phyloP scores from a whole-genome alignment of 2,888 invertebrate species.

The Creontiades dilutus region DNA sequence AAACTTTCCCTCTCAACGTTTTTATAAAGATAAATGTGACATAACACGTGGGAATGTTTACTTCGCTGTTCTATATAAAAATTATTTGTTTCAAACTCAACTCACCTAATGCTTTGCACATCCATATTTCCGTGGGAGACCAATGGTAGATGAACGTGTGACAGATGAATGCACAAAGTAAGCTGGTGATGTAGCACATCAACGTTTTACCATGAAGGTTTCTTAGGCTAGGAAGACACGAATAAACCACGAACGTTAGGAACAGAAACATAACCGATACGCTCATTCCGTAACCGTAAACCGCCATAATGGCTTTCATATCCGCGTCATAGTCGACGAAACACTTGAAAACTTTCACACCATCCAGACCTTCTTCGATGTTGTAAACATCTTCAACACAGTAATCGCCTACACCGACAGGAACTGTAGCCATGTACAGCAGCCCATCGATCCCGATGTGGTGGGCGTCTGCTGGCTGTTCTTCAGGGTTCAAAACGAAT shows the following conservation, averaged over 20 bases:
- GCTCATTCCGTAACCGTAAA: slow-evolving; percentile 78
- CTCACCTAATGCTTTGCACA: slow-evolving; percentile 61
- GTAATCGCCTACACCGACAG: slow-evolving; percentile 75
- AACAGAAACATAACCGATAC: slow-evolving; percentile 85
- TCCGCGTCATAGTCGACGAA: slow-evolving; percentile 75
- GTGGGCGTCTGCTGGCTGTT: slow-evolving; percentile 76
- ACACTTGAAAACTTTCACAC: slow-evolving; percentile 77
- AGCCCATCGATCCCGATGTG: slow-evolving; percentile 76
- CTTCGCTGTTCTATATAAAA: too few species aligned
- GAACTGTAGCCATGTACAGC: slow-evolving; percentile 74
- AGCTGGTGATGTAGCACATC: slow-evolving; percentile 85
- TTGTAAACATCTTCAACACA: slow-evolving; percentile 77
- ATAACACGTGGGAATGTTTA: too few species aligned
- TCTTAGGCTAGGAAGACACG: slow-evolving; percentile 83
- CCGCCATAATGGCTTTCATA: slow-evolving; percentile 54
- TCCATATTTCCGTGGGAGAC: slow-evolving; percentile 27
- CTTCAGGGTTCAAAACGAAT: slow-evolving; percentile 75
- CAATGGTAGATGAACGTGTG: slow-evolving; percentile 55
- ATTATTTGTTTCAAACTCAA: neutral
- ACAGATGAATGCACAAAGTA: slow-evolving; percentile 82
- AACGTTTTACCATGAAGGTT: slow-evolving; percentile 88
- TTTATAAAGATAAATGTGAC: too few species aligned
- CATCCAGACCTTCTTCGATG: slow-evolving; percentile 68
- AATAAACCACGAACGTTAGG: slow-evolving; percentile 84
- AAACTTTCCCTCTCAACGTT: too few species aligned